A percentile compares a stretch with the other conserved stretches of the same genome.
Conservation (phyloP, 2,797 vertebrate species). For the Malacoctenus gilli region DNA sequence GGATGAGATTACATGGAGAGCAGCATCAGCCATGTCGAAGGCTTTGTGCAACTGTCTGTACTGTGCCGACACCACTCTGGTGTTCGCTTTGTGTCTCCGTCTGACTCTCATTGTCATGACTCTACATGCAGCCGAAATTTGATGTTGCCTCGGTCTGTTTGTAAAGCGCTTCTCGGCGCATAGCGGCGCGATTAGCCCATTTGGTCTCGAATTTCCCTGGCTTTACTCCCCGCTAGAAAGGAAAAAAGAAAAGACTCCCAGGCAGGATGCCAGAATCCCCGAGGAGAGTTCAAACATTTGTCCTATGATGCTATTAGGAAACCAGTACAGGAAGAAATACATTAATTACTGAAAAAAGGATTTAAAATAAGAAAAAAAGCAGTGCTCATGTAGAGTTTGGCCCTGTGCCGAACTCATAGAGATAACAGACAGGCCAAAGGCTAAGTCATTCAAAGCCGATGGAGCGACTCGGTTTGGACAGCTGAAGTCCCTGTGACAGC, state of each 20-base stretch:
- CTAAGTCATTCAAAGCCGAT: conserved; percentile 32
- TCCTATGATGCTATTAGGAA: conserved; percentile 31
- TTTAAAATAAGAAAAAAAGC: conserved; percentile 2
- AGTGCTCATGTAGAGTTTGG: conserved; percentile 40
- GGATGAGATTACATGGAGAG: too few relatives aligned
- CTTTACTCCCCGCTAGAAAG: conserved; percentile 17
- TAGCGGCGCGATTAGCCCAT: conserved; percentile 17
- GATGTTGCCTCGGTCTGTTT: conserved; percentile 12
- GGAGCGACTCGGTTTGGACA: conserved; percentile 10
- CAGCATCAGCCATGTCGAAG: conserved; percentile 13
- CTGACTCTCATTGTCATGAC: conserved; percentile 19
- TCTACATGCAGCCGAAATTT: conserved; percentile 4
- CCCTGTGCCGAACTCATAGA: conserved; percentile 6
- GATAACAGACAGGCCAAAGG: conserved; percentile 42
- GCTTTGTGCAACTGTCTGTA: conserved; percentile 8
- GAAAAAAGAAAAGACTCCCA: conserved; percentile 8
- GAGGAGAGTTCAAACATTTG: conserved; percentile 39
- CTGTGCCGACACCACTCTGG: conserved; percentile 15
- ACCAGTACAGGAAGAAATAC: conserved; percentile 38
- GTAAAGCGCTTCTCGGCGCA: conserved; percentile 16
- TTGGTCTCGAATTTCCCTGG: conserved; percentile 30
- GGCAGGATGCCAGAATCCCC: conserved; percentile 34
- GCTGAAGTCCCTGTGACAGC: conserved; percentile 13
- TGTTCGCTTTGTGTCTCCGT: conserved; percentile 23
- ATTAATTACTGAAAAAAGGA: conserved; percentile 27